Base-by-base conservation (phyloP, 2,888 invertebrate genomes). In the Chaetogeoica ovagalla region DNA sequence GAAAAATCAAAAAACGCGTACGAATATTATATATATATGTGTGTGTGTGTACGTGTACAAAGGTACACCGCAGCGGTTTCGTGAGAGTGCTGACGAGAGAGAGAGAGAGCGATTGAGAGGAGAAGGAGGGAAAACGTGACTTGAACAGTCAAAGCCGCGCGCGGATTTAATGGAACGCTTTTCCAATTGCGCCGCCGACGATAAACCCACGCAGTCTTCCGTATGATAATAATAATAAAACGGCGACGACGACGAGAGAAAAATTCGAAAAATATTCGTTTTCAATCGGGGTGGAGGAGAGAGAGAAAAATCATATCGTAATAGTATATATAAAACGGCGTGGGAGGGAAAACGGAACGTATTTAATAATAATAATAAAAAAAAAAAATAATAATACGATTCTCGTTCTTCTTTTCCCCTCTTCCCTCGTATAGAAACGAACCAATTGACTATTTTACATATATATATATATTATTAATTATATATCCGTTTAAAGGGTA, bases 111-210 rank as follows among this genome's bases (percentile, higher is more conserved):
- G 7, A 8, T 8, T 4, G 62, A 17, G 62, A n/a, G 1, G 59
- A 52, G 62, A 30, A 8, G 39, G 21, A 15, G n/a, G 30, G 75
- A 30, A 76, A 76, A 76, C 75, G 75, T 76, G 75, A 76, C 75
- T 76, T 76, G 75, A 76, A 76, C 75, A 76, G 75, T 76, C 75
- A 76, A 76, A 59, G 68, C n/a, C n/a, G n/a, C 30, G 30, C 30
- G 30, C 59, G 75, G 75, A 76, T 76, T 76, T 76, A 76, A 76
- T 76, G 75, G 75, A 76, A 76, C 30, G 30, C 66, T 76, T 76
- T 76, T 76, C 75, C 75, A 76, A 68, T 43, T 57, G 43, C 43
- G 21, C 30, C 30, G 30, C 30, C 30, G 66, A 66, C 75, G 66
- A 76, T 76, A 76, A 75, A 59, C 59, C 59, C 30, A 4, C 30